These are phyloP conservation scores for Acipenser transmontanus DNA, from an alignment of 2,797 vertebrate species.

Conservation along the genomic window DNA sequence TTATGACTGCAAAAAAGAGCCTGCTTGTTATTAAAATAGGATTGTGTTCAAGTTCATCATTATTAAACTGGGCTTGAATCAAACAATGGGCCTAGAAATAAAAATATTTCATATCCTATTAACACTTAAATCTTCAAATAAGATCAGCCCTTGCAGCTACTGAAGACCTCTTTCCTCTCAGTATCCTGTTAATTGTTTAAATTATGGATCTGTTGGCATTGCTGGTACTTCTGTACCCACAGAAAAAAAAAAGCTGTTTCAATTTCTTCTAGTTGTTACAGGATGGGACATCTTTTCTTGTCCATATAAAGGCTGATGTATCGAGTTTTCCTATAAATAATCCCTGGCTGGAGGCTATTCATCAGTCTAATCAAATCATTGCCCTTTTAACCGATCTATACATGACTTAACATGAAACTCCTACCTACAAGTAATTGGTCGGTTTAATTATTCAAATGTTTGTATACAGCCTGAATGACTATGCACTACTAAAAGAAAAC, in stretches of 20 bases:
- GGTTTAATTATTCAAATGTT: slow-evolving; percentile 3
- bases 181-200: too few relatives aligned
- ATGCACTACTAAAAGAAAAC: background rate
- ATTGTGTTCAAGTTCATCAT: too few relatives aligned
- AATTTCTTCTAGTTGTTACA: background rate
- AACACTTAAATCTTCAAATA: too few relatives aligned
- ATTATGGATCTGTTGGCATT: background rate
- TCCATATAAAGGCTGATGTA: background rate
- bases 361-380: slow-evolving; percentile 1
- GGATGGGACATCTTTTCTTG: background rate
- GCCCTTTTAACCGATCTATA: background rate
- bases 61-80: too few relatives aligned
- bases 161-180: too few relatives aligned
- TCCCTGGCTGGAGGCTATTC: background rate
- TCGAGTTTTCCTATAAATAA: background rate
- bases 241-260: background rate
- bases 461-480: background rate
- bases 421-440: slow-evolving; percentile 1
- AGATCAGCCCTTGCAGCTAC: too few relatives aligned
- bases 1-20: too few relatives aligned
- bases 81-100: too few relatives aligned
- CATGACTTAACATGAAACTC: background rate
- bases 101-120: too few relatives aligned
- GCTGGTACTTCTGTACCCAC: background rate
- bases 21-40: too few relatives aligned